Percentiles rank a stretch among this genome's conserved stretches.
These are phyloP conservation scores for Holothuria leucospilota DNA, from an alignment of 53 echinoderm and acorn worm genomes.

Conservation along the genomic window DNA sequence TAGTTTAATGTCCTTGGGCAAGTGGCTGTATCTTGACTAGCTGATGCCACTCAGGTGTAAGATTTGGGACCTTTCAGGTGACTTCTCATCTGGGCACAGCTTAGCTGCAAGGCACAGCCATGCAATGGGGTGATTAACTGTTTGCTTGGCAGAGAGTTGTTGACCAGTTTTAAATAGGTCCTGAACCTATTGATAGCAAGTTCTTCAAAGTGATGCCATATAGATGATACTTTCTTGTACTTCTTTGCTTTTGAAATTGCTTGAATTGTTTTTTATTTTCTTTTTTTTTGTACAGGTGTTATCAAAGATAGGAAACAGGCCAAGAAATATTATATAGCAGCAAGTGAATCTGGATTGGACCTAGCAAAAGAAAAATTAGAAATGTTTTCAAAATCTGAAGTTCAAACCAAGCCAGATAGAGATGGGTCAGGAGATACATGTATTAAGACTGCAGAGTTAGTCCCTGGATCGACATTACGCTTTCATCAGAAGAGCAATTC, in stretches of 20 bases:
- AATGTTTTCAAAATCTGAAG: slow-evolving; percentile 12
- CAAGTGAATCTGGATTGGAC: slow-evolving; percentile 67
- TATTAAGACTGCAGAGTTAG: not conserved
- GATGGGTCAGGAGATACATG: not conserved
- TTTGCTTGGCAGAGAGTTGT: no score
- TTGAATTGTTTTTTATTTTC: not conserved
- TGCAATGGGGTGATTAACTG: no score
- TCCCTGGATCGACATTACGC: not conserved
- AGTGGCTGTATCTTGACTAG: no score
- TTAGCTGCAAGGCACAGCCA: no score
- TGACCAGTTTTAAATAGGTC: no score
- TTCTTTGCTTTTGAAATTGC: not conserved
- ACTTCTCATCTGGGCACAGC: no score
- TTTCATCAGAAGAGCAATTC: not conserved
- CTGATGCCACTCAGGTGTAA: no score
- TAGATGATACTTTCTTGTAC: not conserved
- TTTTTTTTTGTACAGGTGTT: slow-evolving; percentile 54
- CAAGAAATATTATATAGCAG: slow-evolving; percentile 56
- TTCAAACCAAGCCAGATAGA: slow-evolving; percentile 10
- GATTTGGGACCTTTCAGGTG: no score
- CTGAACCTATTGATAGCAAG: no score
- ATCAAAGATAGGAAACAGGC: slow-evolving; percentile 64
- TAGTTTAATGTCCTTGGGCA: no score
- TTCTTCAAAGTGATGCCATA: no score
- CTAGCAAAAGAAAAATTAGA: slow-evolving; percentile 63